Evolutionary conservation across 1,140 invertebrate species (phyloP).

Genomic region (Drosophila parabipectinata): DNA sequence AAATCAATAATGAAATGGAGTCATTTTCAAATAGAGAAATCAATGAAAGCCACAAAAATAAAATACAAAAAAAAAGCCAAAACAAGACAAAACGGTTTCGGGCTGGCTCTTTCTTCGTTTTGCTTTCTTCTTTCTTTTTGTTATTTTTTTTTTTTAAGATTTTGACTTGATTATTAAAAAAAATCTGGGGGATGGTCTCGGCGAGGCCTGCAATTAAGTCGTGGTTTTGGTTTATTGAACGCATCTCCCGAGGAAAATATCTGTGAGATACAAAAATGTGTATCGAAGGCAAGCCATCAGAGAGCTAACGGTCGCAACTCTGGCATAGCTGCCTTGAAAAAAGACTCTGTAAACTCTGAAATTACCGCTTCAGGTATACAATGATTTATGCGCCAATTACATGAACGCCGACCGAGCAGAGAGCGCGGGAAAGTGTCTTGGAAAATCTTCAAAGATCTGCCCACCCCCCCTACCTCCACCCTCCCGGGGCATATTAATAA

Average conservation of each 20-base stretch:
- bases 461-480: no score
- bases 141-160: constrained; percentile 11
- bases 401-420: constrained; percentile 52
- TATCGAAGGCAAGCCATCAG: constrained; percentile 58
- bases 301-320: constrained; percentile 60
- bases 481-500: constrained; percentile 61
- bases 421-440: constrained; percentile 61
- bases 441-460: constrained; percentile 27
- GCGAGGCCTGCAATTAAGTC: constrained; percentile 48
- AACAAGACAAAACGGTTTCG: constrained; percentile 69
- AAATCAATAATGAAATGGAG: constrained; percentile 75
- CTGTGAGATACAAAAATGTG: constrained; percentile 31
- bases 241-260: constrained; percentile 37
- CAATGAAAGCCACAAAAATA: constrained; percentile 67
- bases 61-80: constrained; percentile 12
- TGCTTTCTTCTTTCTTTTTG: constrained; percentile 7
- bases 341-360: constrained; percentile 39
- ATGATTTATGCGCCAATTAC: constrained; percentile 80
- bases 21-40: constrained; percentile 80
- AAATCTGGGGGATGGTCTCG: constrained; percentile 7
- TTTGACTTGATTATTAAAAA: no score
- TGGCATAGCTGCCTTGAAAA: neutral
- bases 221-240: constrained; percentile 68
- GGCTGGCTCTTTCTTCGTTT: constrained; percentile 19
- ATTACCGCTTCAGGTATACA: constrained; percentile 55